These are phyloP conservation scores for Oryzias celebensis DNA, from an alignment of 2,113 vertebrate species.

Conservation along the genomic window DNA sequence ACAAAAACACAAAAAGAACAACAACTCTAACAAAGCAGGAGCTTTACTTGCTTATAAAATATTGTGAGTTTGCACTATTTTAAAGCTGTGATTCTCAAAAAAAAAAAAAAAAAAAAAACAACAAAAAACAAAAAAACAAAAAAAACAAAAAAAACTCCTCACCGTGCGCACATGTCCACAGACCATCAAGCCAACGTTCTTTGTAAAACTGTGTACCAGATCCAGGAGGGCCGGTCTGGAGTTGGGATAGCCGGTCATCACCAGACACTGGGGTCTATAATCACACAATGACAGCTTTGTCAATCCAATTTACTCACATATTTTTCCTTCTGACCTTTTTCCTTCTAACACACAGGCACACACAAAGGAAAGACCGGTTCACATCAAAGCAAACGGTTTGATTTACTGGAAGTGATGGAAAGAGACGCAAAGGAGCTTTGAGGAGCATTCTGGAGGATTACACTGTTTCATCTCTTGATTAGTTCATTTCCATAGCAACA, in stretches of 20 bases:
- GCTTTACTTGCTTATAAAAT: too few species aligned
- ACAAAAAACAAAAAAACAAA: too few species aligned
- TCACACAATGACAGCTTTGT: neutral
- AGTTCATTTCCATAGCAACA: conserved; percentile 58
- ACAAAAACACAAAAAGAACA: too few species aligned
- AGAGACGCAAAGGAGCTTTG: conserved; percentile 23
- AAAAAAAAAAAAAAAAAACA: neutral
- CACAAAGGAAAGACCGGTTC: neutral
- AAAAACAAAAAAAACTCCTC: conserved; percentile 52
- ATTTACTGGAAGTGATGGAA: conserved; percentile 45
- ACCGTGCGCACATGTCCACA: conserved; percentile 94
- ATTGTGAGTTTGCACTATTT: too few species aligned
- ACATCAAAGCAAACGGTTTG: conserved; percentile 76
- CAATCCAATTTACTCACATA: neutral
- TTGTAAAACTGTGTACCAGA: conserved; percentile 94
- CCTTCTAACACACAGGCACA: conserved; percentile 1
- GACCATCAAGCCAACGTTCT: conserved; percentile 97
- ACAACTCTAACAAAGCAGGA: too few species aligned
- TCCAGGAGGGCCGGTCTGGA: conserved; percentile 92
- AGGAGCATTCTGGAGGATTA: conserved; percentile 51
- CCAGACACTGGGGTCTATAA: conserved; percentile 93
- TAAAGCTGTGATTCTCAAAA: too few species aligned
- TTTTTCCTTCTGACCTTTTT: conserved; percentile 35
- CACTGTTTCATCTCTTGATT: conserved; percentile 52
- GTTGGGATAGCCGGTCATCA: conserved; percentile 95